phyloP scores from a whole-genome alignment of 2,888 invertebrate genomes.

The Sepiola atlantica region DNA sequence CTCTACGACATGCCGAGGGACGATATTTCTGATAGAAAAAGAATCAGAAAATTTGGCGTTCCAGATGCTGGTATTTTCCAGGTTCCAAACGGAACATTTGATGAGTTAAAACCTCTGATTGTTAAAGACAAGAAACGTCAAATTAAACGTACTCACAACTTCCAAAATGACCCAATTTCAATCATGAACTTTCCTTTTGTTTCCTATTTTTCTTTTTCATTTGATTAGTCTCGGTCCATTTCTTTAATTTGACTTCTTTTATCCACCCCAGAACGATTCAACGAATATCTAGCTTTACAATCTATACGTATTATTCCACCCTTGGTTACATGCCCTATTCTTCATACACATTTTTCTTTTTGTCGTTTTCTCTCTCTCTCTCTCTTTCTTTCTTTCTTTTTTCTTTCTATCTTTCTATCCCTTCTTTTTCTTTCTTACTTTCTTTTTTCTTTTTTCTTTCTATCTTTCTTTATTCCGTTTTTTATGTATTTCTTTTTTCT shows the following conservation, averaged over 20 bases:
- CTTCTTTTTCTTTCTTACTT: neutral
- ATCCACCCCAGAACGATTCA: neutral
- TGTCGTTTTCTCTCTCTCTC: neutral
- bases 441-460: too few relatives aligned
- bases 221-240: neutral
- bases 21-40: too few relatives aligned
- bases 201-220: neutral
- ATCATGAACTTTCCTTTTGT: neutral
- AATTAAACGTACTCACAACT: neutral
- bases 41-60: too few relatives aligned
- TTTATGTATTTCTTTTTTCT: too few relatives aligned
- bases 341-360: neutral
- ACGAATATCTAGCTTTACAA: neutral
- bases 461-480: too few relatives aligned
- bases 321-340: too few relatives aligned
- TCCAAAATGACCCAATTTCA: neutral
- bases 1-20: too few relatives aligned
- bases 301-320: neutral
- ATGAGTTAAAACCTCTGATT: too few relatives aligned
- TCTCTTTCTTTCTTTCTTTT: neutral
- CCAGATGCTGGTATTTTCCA: too few relatives aligned
- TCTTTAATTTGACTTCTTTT: too few relatives aligned
- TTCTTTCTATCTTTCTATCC: neutral
- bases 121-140: too few relatives aligned
- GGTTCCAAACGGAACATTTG: too few relatives aligned